Evolutionary conservation across 2,797 vertebrate genomes (phyloP).

Genomic region (Clarias laeviceps): DNA sequence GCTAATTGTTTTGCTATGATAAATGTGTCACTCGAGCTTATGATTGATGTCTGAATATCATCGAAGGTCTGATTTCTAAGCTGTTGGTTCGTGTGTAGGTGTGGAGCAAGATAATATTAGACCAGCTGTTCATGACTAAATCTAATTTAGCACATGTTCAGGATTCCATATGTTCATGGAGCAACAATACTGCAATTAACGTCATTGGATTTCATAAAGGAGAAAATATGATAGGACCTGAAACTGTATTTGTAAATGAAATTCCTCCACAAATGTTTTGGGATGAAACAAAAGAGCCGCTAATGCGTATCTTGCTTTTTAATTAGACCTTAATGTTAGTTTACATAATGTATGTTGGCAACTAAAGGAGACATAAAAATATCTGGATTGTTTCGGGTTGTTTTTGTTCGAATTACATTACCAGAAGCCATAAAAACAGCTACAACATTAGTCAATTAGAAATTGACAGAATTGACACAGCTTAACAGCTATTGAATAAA

Average conservation of each 20-base stretch:
- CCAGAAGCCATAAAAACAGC: background rate
- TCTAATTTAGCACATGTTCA: conserved; percentile 21
- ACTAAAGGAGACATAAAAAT: background rate
- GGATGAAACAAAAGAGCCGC: background rate
- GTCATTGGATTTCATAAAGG: background rate
- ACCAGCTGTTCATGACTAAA: conserved; percentile 37
- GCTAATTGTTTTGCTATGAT: conserved; percentile 25
- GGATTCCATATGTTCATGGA: conserved; percentile 43
- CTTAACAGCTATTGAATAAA: background rate
- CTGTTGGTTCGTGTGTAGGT: conserved; percentile 21
- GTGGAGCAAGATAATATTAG: conserved; percentile 31
- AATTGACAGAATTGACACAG: background rate
- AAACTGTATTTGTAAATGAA: background rate
- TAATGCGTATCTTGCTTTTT: background rate
- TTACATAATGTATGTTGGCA: background rate
- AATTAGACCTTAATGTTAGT: background rate
- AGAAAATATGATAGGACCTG: background rate
- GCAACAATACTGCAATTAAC: background rate
- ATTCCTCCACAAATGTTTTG: background rate
- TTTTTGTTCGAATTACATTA: background rate
- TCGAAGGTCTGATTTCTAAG: conserved; percentile 14
- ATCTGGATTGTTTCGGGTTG: background rate
- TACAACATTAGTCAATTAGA: background rate
- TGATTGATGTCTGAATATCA: conserved; percentile 38
- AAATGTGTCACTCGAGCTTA: conserved; percentile 5